Percentiles rank a stretch among this genome's conserved stretches.
These are phyloP conservation scores for Macropis europaea DNA, from an alignment of 2,888 invertebrate species.

Conservation along the genomic window DNA sequence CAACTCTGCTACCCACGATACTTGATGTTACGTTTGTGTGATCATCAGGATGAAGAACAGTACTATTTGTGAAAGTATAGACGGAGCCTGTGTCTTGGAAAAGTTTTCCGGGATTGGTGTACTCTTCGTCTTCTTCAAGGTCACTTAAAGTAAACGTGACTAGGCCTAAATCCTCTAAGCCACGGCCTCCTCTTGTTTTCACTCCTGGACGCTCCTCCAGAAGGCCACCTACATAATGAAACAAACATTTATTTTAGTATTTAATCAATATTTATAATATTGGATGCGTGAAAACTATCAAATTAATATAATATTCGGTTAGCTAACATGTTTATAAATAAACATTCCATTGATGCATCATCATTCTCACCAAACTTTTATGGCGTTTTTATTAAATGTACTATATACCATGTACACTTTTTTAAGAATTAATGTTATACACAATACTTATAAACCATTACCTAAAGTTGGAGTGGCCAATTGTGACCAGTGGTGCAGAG, in stretches of 20 bases:
- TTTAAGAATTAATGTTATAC: too few species aligned
- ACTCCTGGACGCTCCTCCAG: slow-evolving; percentile 96
- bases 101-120: slow-evolving; percentile 86
- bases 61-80: slow-evolving; percentile 93
- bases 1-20: slow-evolving; percentile 84
- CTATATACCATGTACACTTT: too few species aligned
- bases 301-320: neutral
- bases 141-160: slow-evolving; percentile 86
- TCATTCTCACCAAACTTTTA: too few species aligned
- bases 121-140: slow-evolving; percentile 87
- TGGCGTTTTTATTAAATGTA: too few species aligned
- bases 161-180: slow-evolving; percentile 87
- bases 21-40: slow-evolving; percentile 86
- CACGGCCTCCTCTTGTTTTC: slow-evolving; percentile 89
- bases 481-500: slow-evolving; percentile 96
- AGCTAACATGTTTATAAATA: neutral
- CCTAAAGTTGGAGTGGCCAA: slow-evolving; percentile 95
- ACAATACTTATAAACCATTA: slow-evolving; percentile 8
- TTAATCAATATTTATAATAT: neutral
- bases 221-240: slow-evolving; percentile 83
- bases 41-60: slow-evolving; percentile 94
- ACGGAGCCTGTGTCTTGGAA: slow-evolving; percentile 89
- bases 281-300: neutral
- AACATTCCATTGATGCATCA: neutral
- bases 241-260: neutral